Evolutionary conservation across 1,140 invertebrate genomes (phyloP).

Genomic region (Cyclargus thomasi): DNA sequence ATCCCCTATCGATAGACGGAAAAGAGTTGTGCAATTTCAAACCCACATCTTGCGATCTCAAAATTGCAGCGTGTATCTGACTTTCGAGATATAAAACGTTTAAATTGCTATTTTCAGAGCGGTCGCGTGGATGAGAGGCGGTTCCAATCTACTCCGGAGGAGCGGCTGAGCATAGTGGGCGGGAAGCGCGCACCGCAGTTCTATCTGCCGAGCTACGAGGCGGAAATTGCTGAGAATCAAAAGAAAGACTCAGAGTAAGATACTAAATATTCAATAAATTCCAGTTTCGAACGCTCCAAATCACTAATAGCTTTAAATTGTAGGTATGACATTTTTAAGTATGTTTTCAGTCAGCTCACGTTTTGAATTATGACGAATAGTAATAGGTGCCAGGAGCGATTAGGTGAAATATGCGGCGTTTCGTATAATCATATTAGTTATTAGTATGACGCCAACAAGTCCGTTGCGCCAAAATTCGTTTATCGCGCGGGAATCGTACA

Average conservation of each 20-base stretch:
- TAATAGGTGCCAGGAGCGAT: too few species aligned
- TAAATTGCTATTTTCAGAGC: constrained; percentile 75
- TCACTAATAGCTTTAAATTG: neutral
- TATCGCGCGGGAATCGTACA: too few species aligned
- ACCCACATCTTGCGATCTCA: neutral
- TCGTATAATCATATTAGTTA: too few species aligned
- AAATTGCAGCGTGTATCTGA: neutral
- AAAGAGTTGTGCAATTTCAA: neutral
- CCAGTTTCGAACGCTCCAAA: neutral
- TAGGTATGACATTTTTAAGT: neutral
- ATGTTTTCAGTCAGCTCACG: too few species aligned
- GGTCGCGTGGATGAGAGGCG: constrained; percentile 90
- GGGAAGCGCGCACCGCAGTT: constrained; percentile 95
- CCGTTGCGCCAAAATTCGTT: too few species aligned
- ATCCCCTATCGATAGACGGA: neutral
- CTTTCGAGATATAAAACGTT: constrained; percentile 5
- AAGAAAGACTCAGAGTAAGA: constrained; percentile 96
- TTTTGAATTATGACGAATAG: too few species aligned
- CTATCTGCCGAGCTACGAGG: constrained; percentile 94
- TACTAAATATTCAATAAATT: neutral
- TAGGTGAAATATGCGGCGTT: too few species aligned
- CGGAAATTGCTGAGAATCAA: constrained; percentile 96
- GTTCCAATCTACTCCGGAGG: constrained; percentile 93
- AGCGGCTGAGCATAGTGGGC: constrained; percentile 92
- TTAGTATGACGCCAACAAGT: too few species aligned